phyloP scores from a whole-genome alignment of 2,113 vertebrate species.

The Percopsis transmontana region DNA sequence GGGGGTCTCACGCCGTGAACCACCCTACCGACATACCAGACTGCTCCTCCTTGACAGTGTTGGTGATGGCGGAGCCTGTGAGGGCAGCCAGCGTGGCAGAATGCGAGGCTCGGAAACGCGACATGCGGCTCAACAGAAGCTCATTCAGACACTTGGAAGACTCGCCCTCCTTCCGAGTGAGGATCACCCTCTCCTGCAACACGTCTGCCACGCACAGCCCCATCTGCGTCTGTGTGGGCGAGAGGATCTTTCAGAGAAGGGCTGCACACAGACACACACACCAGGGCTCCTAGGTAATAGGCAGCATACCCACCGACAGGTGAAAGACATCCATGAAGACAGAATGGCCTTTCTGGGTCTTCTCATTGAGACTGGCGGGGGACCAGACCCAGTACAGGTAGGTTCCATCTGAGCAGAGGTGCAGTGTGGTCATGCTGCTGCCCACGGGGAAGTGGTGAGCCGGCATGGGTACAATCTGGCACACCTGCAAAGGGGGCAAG shows the following conservation, averaged over 20 bases:
- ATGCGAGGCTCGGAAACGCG: constrained; percentile 93
- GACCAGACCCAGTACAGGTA: constrained; percentile 99
- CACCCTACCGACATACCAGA: constrained; percentile 83
- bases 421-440: constrained; percentile 94
- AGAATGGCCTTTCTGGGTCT: constrained; percentile 97
- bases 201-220: constrained; percentile 85
- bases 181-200: constrained; percentile 92
- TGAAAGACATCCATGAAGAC: constrained; percentile 98
- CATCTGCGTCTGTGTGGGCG: constrained; percentile 82
- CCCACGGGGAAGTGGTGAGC: constrained; percentile 92
- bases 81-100: constrained; percentile 95
- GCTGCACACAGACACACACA: neutral
- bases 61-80: constrained; percentile 95
- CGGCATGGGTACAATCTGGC: constrained; percentile 92
- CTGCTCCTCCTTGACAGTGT: constrained; percentile 96
- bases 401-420: constrained; percentile 95
- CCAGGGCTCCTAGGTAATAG: neutral
- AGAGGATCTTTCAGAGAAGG: neutral
- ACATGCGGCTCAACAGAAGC: constrained; percentile 95
- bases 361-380: constrained; percentile 95
- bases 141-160: constrained; percentile 99
- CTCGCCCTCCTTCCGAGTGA: constrained; percentile 95
- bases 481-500: constrained; percentile 78
- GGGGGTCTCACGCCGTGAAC: too few relatives aligned
- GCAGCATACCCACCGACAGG: constrained; percentile 81